Evolutionary conservation across 2,797 vertebrate species (phyloP).

Genomic region (Carduelis carduelis): DNA sequence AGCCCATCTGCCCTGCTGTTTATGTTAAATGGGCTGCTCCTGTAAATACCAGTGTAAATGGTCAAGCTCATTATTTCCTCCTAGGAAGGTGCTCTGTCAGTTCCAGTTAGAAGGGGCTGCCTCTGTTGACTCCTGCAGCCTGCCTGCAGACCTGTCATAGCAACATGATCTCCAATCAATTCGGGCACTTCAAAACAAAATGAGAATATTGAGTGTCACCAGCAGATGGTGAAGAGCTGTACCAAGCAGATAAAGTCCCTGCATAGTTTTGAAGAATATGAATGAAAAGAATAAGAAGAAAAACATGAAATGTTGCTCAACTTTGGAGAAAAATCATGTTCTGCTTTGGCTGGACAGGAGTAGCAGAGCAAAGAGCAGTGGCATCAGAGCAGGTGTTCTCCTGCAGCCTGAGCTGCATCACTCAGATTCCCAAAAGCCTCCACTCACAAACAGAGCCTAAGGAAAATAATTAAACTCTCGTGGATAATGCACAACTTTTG

Average conservation of each 20-base stretch:
- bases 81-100: neutral
- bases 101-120: neutral
- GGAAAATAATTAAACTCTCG: neutral
- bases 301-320: neutral
- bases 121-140: neutral
- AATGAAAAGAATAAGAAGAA: neutral
- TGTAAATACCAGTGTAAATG: neutral
- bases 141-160: neutral
- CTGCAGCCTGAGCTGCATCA: neutral
- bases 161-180: neutral
- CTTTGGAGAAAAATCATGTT: neutral
- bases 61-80: neutral
- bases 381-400: neutral
- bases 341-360: neutral
- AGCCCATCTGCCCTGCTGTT: neutral
- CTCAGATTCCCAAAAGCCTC: neutral
- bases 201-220: neutral
- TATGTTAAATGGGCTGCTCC: neutral
- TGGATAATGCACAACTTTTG: neutral
- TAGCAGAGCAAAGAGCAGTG: neutral
- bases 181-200: neutral
- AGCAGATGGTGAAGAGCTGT: neutral
- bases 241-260: neutral
- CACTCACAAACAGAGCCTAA: neutral
- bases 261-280: neutral